A percentile compares a stretch with the other conserved stretches of the same genome.
Conservation (phyloP, 2,113 vertebrate genomes). For the Sminthopsis crassicaudata region DNA sequence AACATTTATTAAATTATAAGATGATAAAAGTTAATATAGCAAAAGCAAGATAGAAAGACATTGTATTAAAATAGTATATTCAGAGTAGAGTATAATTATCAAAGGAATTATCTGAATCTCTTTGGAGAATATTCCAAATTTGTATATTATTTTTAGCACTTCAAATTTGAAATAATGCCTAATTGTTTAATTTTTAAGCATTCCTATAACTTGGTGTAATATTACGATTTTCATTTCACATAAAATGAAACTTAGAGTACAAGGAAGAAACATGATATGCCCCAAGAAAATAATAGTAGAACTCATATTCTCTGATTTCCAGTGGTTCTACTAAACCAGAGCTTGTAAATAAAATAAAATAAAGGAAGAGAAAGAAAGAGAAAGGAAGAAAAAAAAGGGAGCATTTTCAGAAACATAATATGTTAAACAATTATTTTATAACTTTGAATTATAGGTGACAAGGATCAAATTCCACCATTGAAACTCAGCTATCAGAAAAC, state of each 20-base stretch:
- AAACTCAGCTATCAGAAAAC: conserved; percentile 10
- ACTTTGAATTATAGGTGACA: neutral
- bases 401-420: neutral
- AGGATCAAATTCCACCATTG: neutral
- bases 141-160: conserved; percentile 5
- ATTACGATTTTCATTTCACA: neutral
- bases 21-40: neutral
- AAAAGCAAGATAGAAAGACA: neutral
- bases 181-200: neutral
- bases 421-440: neutral
- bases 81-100: conserved; percentile 1
- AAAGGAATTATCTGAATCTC: neutral
- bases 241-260: neutral
- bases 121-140: neutral
- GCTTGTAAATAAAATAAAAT: neutral
- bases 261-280: conserved; percentile 15
- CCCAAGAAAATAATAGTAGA: neutral
- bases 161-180: neutral
- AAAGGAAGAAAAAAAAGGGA: too few relatives aligned
- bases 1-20: neutral
- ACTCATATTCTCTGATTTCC: neutral
- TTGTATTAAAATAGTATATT: neutral
- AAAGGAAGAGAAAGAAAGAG: too few relatives aligned
- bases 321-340: neutral
- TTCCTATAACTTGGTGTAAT: neutral